A percentile compares a stretch with the other conserved stretches of the same genome.
phyloP scores from a whole-genome alignment of 2,797 vertebrate species.

The Hylomyscus alleni region DNA sequence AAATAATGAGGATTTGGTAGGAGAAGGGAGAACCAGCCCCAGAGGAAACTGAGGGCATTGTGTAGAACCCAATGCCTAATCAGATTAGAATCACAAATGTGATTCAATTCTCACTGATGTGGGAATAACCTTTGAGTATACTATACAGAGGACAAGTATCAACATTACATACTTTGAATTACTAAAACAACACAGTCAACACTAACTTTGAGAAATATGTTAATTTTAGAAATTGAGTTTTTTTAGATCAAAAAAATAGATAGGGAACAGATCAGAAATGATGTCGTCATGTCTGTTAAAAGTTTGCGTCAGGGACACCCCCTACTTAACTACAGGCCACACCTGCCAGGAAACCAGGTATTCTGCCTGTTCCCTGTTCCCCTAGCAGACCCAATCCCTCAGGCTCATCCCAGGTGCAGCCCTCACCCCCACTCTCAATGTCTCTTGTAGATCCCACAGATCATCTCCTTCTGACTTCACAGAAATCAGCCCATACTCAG shows the following conservation, averaged over 20 bases:
- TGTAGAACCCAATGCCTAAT: constrained; percentile 69
- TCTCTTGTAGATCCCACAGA: no score
- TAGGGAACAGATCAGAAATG: neutral
- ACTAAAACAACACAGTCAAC: constrained; percentile 36
- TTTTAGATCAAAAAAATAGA: neutral
- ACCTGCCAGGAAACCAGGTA: neutral
- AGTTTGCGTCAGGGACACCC: neutral
- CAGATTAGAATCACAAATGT: constrained; percentile 76
- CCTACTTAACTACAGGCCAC: no score
- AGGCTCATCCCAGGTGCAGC: no score
- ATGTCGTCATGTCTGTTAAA: neutral
- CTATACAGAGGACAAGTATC: neutral
- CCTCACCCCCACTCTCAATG: neutral
- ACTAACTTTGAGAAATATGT: constrained; percentile 55
- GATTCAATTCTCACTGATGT: constrained; percentile 49
- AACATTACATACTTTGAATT: constrained; percentile 52
- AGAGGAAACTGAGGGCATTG: constrained; percentile 51
- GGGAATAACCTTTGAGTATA: constrained; percentile 26
- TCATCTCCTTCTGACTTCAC: neutral
- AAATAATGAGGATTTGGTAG: constrained; percentile 83
- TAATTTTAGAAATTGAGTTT: constrained; percentile 1
- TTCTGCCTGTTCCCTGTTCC: neutral
- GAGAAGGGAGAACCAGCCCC: constrained; percentile 67
- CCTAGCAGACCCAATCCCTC: neutral
- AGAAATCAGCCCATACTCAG: neutral